Base-by-base conservation (phyloP, 2,888 invertebrate species). In the Blomia tropicalis region DNA sequence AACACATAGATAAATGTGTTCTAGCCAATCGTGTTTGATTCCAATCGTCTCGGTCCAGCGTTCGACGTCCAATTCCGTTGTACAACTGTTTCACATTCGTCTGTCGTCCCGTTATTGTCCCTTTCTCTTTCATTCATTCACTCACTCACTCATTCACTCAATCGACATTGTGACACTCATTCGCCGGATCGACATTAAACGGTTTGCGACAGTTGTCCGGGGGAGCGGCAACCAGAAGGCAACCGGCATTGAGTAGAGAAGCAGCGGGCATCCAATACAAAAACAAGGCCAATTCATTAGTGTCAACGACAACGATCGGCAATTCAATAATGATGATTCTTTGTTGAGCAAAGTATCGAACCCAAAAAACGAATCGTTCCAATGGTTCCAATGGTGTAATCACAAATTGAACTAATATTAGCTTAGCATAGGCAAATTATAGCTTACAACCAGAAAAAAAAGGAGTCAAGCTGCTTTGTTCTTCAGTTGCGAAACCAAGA, bases 381-480 rank as follows among this genome's bases (percentile, higher is more conserved):
- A 47, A 11, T 36, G 36, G 36, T 19, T n/a, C 36, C n/a, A n/a
- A n/a, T n/a, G n/a, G n/a, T n/a, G 41, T n/a, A 47, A 47, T 47
- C 51, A 47, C n/a, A 47, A 47, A 47, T 47, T 47, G n/a, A n/a
- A 47, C 51, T 47, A 47, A 47, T 47, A 47, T 47, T 47, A 47
- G 51, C 51, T 47, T 47, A 11, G 51, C n/a, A 19, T n/a, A 47
- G 51, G 51, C 22, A 47, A 47, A 47, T 27, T 47, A 36, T 47
- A 47, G 27, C 51, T 27, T 27, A 7, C 51, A 36, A 36, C 17
- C 36, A 36, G 36, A 36, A 7, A 7, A 36, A 11, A 7, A 36
- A 36, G n/a, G n/a, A n/a, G n/a, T n/a, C n/a, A n/a, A n/a, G n/a
- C n/a, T n/a, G n/a, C n/a, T n/a, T n/a, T n/a, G n/a, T n/a, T n/a